Evolutionary conservation across 2,888 invertebrate genomes (phyloP).

Genomic region (Tetropium fuscum): DNA sequence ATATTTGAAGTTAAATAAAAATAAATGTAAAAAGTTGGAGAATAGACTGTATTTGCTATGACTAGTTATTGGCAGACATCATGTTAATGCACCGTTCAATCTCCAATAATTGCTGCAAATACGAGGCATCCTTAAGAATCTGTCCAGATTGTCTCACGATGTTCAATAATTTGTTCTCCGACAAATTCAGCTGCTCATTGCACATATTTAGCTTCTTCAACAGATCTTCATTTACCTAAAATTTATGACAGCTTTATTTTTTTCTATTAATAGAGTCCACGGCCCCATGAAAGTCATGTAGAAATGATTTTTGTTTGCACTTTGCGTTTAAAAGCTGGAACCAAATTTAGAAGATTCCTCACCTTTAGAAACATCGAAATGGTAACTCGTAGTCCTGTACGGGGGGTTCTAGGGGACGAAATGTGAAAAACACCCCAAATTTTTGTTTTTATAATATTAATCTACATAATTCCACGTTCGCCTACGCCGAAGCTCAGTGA

Average conservation of each 20-base stretch:
- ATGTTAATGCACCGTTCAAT: constrained; percentile 86
- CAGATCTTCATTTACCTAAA: constrained; percentile 73
- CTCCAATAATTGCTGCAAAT: constrained; percentile 80
- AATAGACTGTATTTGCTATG: constrained; percentile 11
- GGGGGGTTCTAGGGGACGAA: too few species aligned
- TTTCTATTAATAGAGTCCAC: too few species aligned
- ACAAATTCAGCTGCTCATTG: constrained; percentile 79
- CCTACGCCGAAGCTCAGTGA: too few species aligned
- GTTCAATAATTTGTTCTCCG: constrained; percentile 71
- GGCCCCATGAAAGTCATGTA: too few species aligned
- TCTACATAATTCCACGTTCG: too few species aligned
- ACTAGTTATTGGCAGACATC: constrained; percentile 80
- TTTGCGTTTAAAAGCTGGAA: too few species aligned
- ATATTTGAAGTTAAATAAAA: neutral
- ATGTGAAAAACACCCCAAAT: too few species aligned
- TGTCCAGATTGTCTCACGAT: constrained; percentile 75
- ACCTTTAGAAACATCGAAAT: too few species aligned
- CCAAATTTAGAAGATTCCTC: too few species aligned
- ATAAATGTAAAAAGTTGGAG: neutral
- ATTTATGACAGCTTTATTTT: constrained; percentile 20
- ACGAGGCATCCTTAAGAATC: constrained; percentile 78
- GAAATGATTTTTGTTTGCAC: too few species aligned
- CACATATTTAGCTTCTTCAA: constrained; percentile 75
- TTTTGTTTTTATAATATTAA: too few species aligned
- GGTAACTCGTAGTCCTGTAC: too few species aligned